Conservation (phyloP, 1,140 invertebrate genomes). For the Heterodera carotae region DNA sequence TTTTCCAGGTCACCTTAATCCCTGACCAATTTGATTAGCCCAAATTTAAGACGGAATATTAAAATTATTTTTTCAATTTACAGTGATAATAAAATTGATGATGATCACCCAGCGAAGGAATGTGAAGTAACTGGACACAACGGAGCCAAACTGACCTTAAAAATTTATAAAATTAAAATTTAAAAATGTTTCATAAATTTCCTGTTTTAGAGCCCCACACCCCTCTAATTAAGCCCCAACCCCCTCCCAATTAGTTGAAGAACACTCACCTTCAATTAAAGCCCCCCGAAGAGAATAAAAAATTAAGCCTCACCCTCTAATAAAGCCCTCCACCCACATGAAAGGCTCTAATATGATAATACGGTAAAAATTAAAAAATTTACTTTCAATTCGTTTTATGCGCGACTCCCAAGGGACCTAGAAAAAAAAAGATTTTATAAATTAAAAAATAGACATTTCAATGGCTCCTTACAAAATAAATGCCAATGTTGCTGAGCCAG, state of each 20-base stretch:
- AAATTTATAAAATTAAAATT: conserved; percentile 13
- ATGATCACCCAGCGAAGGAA: conserved; percentile 95
- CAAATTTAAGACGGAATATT: too few relatives aligned
- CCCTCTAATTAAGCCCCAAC: too few relatives aligned
- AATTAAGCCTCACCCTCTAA: too few relatives aligned
- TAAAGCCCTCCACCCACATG: too few relatives aligned
- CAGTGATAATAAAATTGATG: conserved; percentile 86
- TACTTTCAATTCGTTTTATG: conserved; percentile 92
- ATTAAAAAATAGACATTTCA: background rate
- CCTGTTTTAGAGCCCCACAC: too few relatives aligned
- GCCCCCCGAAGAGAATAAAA: too few relatives aligned
- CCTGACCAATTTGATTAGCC: too few relatives aligned
- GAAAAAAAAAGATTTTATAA: background rate
- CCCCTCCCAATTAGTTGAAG: too few relatives aligned
- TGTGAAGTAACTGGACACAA: conserved; percentile 94
- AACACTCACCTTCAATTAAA: too few relatives aligned
- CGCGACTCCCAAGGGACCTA: conserved; percentile 83
- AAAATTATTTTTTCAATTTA: conserved; percentile 53
- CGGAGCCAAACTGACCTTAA: conserved; percentile 85
- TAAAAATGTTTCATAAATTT: too few relatives aligned
- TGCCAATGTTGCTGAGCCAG: conserved; percentile 75
- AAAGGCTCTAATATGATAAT: too few relatives aligned
- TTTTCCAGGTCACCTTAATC: too few relatives aligned
- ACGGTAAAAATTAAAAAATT: background rate
- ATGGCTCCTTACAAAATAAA: conserved; percentile 73